Percentiles rank a stretch among this genome's conserved stretches.
phyloP scores from a whole-genome alignment of 2,113 vertebrate genomes.

The Entomyzon cyanotis region DNA sequence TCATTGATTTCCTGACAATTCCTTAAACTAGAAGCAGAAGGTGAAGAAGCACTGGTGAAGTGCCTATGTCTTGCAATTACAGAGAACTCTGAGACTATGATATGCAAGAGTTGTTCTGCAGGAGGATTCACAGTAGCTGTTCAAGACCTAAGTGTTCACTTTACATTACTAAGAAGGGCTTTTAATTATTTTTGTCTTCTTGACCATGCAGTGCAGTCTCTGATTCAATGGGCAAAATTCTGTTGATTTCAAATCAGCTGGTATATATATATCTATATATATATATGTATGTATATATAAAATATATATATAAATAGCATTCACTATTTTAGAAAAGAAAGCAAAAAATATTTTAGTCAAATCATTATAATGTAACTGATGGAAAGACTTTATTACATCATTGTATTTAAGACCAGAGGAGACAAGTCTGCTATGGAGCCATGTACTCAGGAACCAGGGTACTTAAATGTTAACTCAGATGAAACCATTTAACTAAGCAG shows the following conservation, averaged over 20 bases:
- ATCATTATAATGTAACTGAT: not conserved
- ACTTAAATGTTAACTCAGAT: not conserved
- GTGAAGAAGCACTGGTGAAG: not conserved
- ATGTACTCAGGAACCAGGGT: not conserved
- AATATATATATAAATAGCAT: too few species aligned
- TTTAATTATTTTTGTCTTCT: not conserved
- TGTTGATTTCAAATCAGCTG: not conserved
- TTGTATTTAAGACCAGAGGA: not conserved
- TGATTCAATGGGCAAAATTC: not conserved
- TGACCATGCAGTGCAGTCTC: not conserved
- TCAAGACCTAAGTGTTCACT: not conserved
- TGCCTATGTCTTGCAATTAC: not conserved
- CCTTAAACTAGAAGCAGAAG: not conserved
- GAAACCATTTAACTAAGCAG: not conserved
- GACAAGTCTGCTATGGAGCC: not conserved
- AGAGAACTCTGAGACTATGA: not conserved
- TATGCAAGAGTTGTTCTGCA: not conserved
- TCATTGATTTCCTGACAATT: not conserved
- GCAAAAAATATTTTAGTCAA: not conserved
- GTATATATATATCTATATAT: too few species aligned
- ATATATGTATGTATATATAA: too few species aligned
- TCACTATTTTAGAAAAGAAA: not conserved
- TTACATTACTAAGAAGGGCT: not conserved
- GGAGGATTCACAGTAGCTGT: not conserved
- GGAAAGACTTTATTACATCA: not conserved